Conservation (phyloP, 2,797 vertebrate genomes). For the Lacerta viridis region DNA sequence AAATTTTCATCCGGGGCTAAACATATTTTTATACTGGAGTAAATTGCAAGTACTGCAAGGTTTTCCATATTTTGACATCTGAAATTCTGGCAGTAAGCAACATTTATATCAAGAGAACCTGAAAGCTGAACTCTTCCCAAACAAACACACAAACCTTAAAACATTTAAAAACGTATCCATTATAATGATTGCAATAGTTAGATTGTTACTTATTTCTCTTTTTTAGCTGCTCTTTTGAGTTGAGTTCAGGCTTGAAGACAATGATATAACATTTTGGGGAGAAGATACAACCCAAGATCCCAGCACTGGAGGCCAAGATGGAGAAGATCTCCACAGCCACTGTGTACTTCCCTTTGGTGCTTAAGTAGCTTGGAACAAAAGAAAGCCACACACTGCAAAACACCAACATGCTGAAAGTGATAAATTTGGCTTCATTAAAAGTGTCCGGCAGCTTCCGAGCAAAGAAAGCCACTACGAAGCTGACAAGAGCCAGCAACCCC, state of each 20-base stretch:
- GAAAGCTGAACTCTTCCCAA: too few relatives aligned
- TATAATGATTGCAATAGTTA: too few relatives aligned
- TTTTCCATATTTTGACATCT: too few relatives aligned
- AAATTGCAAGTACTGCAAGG: too few relatives aligned
- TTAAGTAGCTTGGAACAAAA: not conserved
- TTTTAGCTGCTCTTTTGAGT: not conserved
- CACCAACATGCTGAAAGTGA: conserved; percentile 11
- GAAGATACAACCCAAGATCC: not conserved
- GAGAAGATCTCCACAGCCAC: conserved; percentile 10
- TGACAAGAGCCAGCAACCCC: not conserved
- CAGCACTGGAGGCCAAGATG: conserved; percentile 4
- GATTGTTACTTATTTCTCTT: not conserved
- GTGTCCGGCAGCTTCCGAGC: not conserved
- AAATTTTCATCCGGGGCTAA: too few relatives aligned
- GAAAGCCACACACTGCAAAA: conserved; percentile 9
- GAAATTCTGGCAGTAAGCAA: too few relatives aligned
- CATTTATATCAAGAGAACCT: too few relatives aligned
- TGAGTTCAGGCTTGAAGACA: not conserved
- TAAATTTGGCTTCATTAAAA: conserved; percentile 18
- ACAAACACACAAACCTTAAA: too few relatives aligned
- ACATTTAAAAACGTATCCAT: too few relatives aligned
- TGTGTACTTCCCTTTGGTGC: not conserved
- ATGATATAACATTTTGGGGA: conserved; percentile 2
- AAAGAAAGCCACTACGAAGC: not conserved
- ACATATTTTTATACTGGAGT: too few relatives aligned